Evolutionary conservation across 2,888 invertebrate genomes (phyloP), one percentile per base, ranked within the genome.

Genomic region (Pteria penguin): DNA sequence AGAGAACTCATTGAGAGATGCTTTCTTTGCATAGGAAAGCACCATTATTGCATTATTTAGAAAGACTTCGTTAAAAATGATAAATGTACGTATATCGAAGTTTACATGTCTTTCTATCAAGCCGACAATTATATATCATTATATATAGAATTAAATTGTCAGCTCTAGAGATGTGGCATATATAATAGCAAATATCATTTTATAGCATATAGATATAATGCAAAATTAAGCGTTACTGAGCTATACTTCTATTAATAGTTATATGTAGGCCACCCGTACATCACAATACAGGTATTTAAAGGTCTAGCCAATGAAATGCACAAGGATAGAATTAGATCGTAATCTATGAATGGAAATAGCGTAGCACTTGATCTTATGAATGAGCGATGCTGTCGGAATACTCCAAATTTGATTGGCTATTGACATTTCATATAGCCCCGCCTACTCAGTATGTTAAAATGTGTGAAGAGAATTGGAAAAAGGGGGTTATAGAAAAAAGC

Each of bases 181-280:
- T n/a, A n/a, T n/a, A n/a, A n/a, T n/a, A n/a, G n/a, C n/a, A n/a
- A n/a, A n/a, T n/a, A n/a, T n/a, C n/a, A n/a, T n/a, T n/a, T n/a
- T n/a, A n/a, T n/a, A n/a, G n/a, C 57, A 36, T 55, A 69, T 60
- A 33, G 5, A 27, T 55, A 33, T 36, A 32, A 60, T 60, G 24
- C n/a, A 54, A 57, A 54, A 26, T 36, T 26, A 55, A 73, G 54
- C 31, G 76, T 76, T 76, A 65, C 76, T 72, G 62, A 65, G 72
- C 69, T 65, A 32, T 36, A 57, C 60, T 72, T 76, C 76, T 76
- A 76, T 76, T 76, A 52, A 72, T 76, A 72, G 72, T 26, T 26
- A 18, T 60, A 76, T 60, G 33, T 75, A 67, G 75, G 71, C 66
- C 71, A 75, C 65, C 72, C 58, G 58, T 62, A 32, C 58, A 62